These are phyloP conservation scores for Eupeodes corollae DNA, from an alignment of 1,140 invertebrate species.

Conservation along the genomic window DNA sequence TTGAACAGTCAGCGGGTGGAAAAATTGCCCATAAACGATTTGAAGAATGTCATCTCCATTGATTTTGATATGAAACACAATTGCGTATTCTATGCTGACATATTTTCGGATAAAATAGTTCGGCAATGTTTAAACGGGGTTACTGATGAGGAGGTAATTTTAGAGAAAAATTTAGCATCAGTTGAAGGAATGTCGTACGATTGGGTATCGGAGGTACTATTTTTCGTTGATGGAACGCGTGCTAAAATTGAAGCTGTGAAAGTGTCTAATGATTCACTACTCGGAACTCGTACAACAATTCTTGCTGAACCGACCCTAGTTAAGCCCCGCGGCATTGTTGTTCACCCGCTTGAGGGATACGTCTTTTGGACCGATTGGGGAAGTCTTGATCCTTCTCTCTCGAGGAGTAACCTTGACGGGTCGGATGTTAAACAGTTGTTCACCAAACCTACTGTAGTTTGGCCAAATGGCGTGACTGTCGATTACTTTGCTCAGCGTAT, in stretches of 20 bases:
- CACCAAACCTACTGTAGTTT: slow-evolving; percentile 54
- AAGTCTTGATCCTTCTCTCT: slow-evolving; percentile 59
- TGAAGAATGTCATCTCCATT: slow-evolving; percentile 74
- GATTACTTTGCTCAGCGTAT: slow-evolving; percentile 71
- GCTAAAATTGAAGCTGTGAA: slow-evolving; percentile 70
- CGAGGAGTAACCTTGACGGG: slow-evolving; percentile 77
- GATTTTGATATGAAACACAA: slow-evolving; percentile 79
- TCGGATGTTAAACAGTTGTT: slow-evolving; percentile 58
- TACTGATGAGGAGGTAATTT: slow-evolving; percentile 57
- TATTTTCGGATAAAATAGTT: slow-evolving; percentile 64
- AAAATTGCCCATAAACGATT: slow-evolving; percentile 53
- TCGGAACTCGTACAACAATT: slow-evolving; percentile 64
- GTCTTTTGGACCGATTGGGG: slow-evolving; percentile 94
- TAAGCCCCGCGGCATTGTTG: slow-evolving; percentile 77
- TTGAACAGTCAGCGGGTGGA: slow-evolving; percentile 48
- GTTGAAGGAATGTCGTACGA: slow-evolving; percentile 89
- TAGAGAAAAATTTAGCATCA: slow-evolving; percentile 61
- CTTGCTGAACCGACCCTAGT: slow-evolving; percentile 56
- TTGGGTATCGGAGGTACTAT: slow-evolving; percentile 86
- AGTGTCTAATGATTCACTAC: slow-evolving; percentile 28
- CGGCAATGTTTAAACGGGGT: slow-evolving; percentile 60
- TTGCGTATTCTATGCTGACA: slow-evolving; percentile 83
- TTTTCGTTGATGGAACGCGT: slow-evolving; percentile 75
- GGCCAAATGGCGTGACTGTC: slow-evolving; percentile 81
- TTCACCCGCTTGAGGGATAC: slow-evolving; percentile 74